Evolutionary conservation across 2,113 vertebrate genomes (phyloP).

Genomic region (Epinephelus fuscoguttatus): DNA sequence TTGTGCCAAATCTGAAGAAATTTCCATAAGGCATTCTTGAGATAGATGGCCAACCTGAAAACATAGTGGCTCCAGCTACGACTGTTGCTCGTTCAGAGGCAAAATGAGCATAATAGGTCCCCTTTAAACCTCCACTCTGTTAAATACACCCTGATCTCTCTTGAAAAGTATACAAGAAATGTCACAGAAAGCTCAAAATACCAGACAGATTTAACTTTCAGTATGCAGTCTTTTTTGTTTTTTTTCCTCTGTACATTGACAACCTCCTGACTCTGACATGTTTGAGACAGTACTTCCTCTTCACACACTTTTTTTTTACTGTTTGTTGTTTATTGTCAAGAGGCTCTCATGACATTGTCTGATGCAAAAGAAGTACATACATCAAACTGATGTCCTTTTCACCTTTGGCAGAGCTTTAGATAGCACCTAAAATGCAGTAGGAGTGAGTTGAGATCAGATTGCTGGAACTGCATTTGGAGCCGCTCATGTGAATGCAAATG

Average conservation of each 20-base stretch:
- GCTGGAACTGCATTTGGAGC: constrained; percentile 13
- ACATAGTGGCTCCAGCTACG: no score
- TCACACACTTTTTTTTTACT: background rate
- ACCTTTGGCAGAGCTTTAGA: background rate
- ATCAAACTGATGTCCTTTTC: background rate
- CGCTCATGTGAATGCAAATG: constrained; percentile 16
- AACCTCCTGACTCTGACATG: background rate
- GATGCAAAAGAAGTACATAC: background rate
- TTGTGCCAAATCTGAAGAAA: no score
- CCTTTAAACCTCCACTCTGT: background rate
- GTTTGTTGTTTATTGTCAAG: constrained; percentile 15
- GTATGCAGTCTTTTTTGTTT: background rate
- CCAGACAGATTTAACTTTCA: background rate
- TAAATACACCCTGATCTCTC: background rate
- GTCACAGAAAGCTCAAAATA: background rate
- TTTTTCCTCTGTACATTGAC: background rate
- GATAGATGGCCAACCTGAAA: no score
- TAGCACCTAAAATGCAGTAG: background rate
- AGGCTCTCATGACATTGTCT: background rate
- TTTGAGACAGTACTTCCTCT: background rate
- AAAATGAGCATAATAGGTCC: no score
- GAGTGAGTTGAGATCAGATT: background rate
- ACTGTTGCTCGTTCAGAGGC: no score
- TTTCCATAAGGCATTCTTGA: no score
- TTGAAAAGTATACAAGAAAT: background rate